Evolutionary conservation across 2,797 vertebrate species (phyloP).

Genomic region (Crax fasciolata): DNA sequence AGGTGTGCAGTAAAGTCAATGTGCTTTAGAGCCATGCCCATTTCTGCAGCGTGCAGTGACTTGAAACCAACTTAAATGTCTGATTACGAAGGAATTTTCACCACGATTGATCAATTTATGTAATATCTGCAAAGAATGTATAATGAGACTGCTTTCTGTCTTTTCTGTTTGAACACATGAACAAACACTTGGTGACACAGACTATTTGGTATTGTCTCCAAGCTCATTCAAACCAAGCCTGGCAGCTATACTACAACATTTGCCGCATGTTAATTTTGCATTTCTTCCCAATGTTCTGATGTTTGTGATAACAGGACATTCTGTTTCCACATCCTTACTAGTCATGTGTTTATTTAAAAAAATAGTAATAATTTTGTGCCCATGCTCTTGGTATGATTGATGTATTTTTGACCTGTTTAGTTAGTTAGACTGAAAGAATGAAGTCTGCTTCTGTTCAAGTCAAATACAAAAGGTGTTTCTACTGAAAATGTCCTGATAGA

Average conservation of each 20-base stretch:
- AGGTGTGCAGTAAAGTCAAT: not conserved
- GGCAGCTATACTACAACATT: not conserved
- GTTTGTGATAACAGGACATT: not conserved
- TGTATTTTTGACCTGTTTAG: not conserved
- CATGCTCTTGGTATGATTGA: not conserved
- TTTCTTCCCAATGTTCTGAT: constrained; percentile 3
- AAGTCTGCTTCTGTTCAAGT: constrained; percentile 15
- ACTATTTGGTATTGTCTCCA: not conserved
- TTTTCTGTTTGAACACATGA: not conserved
- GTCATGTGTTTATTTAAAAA: not conserved
- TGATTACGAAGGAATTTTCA: not conserved
- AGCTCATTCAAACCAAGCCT: not conserved
- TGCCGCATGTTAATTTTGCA: not conserved
- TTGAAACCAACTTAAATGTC: not conserved
- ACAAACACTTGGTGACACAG: not conserved
- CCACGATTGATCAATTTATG: not conserved
- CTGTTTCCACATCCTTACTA: not conserved
- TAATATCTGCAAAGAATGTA: not conserved
- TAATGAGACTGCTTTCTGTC: not conserved
- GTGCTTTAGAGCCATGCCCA: not conserved
- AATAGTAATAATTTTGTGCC: not conserved
- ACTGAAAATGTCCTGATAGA: not conserved
- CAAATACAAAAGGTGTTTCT: not conserved
- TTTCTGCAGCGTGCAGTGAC: not conserved
- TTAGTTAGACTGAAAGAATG: not conserved